Evolutionary conservation across 2,113 vertebrate genomes (phyloP).

Genomic region (Rhipidura dahli): DNA sequence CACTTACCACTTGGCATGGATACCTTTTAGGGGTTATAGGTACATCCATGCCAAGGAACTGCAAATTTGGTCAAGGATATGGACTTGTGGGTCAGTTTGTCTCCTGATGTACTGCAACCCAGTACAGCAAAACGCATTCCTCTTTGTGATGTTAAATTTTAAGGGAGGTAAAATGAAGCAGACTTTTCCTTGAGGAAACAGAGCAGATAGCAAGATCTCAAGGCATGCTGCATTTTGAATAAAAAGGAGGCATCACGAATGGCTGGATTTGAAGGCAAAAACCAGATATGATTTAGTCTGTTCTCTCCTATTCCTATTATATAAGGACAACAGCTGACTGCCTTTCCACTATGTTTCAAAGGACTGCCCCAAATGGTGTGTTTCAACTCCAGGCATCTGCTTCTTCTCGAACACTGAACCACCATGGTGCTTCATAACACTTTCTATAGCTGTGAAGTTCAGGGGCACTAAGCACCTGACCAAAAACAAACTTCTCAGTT

Average conservation of each 20-base stretch:
- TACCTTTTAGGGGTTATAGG: background rate
- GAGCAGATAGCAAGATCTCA: background rate
- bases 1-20: background rate
- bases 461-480: background rate
- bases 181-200: background rate
- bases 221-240: background rate
- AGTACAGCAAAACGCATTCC: background rate
- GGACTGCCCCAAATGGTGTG: background rate
- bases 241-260: background rate
- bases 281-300: background rate
- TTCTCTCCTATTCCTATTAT: background rate
- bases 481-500: background rate
- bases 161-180: background rate
- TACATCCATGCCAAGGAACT: background rate
- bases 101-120: background rate
- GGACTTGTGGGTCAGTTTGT: background rate
- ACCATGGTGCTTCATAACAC: background rate
- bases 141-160: background rate
- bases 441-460: background rate
- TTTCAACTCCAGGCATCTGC: background rate
- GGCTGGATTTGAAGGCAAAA: background rate
- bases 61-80: background rate
- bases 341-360: background rate
- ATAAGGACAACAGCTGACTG: background rate
- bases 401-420: background rate